A percentile compares a stretch with the other conserved stretches of the same genome.
Conservation (phyloP, 1,140 invertebrate species). For the Drosophila kanapiae region DNA sequence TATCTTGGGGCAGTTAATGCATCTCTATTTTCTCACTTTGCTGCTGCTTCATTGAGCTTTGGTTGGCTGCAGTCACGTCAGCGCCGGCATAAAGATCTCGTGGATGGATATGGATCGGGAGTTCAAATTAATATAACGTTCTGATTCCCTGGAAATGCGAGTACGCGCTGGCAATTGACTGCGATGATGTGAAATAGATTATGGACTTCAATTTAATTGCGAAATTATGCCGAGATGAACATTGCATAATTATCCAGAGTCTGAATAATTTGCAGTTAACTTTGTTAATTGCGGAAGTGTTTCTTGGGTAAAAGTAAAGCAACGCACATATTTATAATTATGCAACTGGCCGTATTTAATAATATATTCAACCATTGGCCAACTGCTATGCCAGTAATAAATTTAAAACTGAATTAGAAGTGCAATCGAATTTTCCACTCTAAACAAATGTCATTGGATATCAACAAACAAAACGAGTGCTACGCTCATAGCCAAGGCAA, state of each 20-base stretch:
- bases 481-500: slow-evolving; percentile 9
- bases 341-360: neutral
- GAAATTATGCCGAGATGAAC: slow-evolving; percentile 36
- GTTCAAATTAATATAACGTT: slow-evolving; percentile 77
- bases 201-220: slow-evolving; percentile 54
- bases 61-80: slow-evolving; percentile 77
- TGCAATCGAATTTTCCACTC: slow-evolving; percentile 21
- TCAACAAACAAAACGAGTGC: slow-evolving; percentile 17
- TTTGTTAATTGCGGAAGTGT: slow-evolving; percentile 35
- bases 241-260: slow-evolving; percentile 38
- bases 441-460: slow-evolving; percentile 43
- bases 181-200: slow-evolving; percentile 47
- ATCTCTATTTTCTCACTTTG: slow-evolving; percentile 19
- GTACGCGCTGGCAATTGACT: slow-evolving; percentile 44
- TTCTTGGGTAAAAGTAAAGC: slow-evolving; percentile 7
- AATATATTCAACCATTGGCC: slow-evolving; percentile 4
- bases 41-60: slow-evolving; percentile 71
- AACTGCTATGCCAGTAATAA: slow-evolving; percentile 5
- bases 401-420: slow-evolving; percentile 17
- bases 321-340: neutral
- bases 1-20: slow-evolving; percentile 34
- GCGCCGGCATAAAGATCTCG: slow-evolving; percentile 30
- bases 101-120: slow-evolving; percentile 41
- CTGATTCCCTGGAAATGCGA: slow-evolving; percentile 65
- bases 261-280: slow-evolving; percentile 42